Conservation (phyloP, 2,888 invertebrate species). For the Gisinianus flammeolus region DNA sequence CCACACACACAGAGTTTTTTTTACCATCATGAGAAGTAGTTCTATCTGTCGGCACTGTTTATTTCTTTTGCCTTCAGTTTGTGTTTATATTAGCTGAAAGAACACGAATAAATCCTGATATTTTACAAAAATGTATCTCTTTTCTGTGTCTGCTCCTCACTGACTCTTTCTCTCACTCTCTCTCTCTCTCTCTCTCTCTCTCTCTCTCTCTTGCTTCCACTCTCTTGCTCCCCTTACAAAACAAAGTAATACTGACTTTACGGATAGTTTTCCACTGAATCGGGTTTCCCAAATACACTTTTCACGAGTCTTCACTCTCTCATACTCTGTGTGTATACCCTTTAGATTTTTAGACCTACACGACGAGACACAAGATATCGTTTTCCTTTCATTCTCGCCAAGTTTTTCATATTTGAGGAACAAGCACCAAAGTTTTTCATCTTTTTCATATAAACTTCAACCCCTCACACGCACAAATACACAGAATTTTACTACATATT, state of each 20-base stretch:
- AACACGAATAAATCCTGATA: conserved; percentile 38
- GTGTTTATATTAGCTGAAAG: conserved; percentile 38
- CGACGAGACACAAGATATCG: conserved; percentile 7
- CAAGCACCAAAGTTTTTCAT: no score
- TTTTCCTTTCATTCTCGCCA: conserved; percentile 24
- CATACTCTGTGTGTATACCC: neutral
- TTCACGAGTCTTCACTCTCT: neutral
- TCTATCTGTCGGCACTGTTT: conserved; percentile 43
- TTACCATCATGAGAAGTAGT: conserved; percentile 35
- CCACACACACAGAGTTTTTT: conserved; percentile 32
- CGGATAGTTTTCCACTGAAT: conserved; percentile 21
- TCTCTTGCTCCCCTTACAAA: conserved; percentile 10
- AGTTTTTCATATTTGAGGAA: neutral
- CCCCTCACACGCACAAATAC: no score
- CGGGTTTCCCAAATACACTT: conserved; percentile 17
- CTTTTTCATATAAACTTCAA: no score
- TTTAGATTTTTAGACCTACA: conserved; percentile 7
- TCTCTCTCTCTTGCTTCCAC: neutral
- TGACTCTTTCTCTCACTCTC: neutral
- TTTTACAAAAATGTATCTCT: conserved; percentile 36
- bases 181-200: neutral
- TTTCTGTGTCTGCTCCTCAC: conserved; percentile 24
- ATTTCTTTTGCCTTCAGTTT: conserved; percentile 39
- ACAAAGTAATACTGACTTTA: conserved; percentile 1
- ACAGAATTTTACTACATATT: no score